Percentiles rank a stretch among this genome's conserved stretches.
phyloP scores from a whole-genome alignment of 2,888 invertebrate genomes.

The Sinelater perroti region DNA sequence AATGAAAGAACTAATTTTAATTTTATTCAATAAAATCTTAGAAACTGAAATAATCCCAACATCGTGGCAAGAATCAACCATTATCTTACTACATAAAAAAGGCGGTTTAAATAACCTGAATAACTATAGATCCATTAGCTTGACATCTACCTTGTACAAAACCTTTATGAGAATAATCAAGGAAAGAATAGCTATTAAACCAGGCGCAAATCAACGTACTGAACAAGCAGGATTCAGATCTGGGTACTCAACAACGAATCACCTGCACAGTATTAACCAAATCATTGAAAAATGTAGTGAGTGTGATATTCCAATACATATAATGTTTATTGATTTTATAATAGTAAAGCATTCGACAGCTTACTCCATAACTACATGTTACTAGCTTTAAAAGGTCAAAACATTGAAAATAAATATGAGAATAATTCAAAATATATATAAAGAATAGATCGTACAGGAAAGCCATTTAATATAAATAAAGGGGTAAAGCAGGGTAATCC shows the following conservation, averaged over 20 bases:
- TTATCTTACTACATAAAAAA: too few relatives aligned
- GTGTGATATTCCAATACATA: slow-evolving; percentile 1
- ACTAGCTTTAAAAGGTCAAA: background rate
- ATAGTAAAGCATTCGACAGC: slow-evolving; percentile 3
- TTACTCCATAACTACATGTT: background rate
- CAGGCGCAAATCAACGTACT: background rate
- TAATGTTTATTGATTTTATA: background rate
- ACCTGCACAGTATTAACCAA: slow-evolving; percentile 1
- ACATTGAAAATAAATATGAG: background rate
- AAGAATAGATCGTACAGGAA: too few relatives aligned
- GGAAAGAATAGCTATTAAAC: slow-evolving; percentile 1
- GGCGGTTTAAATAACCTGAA: background rate
- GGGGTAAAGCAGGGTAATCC: background rate
- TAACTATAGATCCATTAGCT: slow-evolving; percentile 1
- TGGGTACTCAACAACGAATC: background rate
- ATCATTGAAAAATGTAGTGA: slow-evolving; percentile 1
- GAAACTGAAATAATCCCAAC: too few relatives aligned
- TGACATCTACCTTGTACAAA: background rate
- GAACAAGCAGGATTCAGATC: background rate
- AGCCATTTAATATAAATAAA: background rate
- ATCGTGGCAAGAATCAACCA: too few relatives aligned
- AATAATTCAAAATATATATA: slow-evolving; percentile 1
- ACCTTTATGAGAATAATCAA: slow-evolving; percentile 5
- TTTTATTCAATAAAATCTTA: too few relatives aligned
- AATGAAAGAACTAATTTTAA: slow-evolving; percentile 1